These are phyloP conservation scores for Zhengitettix transpicula DNA, from an alignment of 2,888 invertebrate species.

Conservation along the genomic window DNA sequence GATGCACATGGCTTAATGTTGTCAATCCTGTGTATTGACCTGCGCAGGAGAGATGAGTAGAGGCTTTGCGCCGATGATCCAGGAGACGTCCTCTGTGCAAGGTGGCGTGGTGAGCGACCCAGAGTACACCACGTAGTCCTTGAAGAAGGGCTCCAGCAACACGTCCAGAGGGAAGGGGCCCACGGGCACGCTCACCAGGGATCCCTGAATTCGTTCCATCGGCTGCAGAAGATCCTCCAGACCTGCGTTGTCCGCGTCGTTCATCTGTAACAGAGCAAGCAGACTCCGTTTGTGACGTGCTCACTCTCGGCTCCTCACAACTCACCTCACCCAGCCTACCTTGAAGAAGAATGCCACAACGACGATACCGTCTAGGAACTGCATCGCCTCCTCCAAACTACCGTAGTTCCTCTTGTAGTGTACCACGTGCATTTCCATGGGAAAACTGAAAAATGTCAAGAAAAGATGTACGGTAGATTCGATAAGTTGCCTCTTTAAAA, in stretches of 20 bases:
- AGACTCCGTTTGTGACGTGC: not conserved
- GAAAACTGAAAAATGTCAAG: slow-evolving; percentile 9
- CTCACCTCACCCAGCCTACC: slow-evolving; percentile 11
- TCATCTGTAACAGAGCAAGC: not conserved
- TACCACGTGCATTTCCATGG: slow-evolving; percentile 13
- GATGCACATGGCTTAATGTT: no score
- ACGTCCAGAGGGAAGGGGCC: slow-evolving; percentile 3
- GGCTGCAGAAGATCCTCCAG: not conserved
- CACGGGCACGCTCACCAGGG: not conserved
- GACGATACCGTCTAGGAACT: slow-evolving; percentile 7
- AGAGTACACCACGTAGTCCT: slow-evolving; percentile 5
- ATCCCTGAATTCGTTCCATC: not conserved
- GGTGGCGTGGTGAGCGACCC: slow-evolving; percentile 8
- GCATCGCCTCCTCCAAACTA: slow-evolving; percentile 1
- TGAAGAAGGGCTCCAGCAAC: not conserved
- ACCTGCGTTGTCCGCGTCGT: not conserved
- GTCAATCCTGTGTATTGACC: not conserved
- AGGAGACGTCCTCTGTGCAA: slow-evolving; percentile 6
- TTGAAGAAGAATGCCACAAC: slow-evolving; percentile 11
- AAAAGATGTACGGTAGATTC: no score
- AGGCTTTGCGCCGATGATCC: slow-evolving; percentile 1
- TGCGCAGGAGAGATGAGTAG: slow-evolving; percentile 1
- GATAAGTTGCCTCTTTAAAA: no score
- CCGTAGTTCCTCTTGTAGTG: slow-evolving; percentile 12
- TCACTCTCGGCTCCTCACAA: not conserved